Evolutionary conservation across 2,888 invertebrate species (phyloP).

Genomic region (Drosophila fungiperda): DNA sequence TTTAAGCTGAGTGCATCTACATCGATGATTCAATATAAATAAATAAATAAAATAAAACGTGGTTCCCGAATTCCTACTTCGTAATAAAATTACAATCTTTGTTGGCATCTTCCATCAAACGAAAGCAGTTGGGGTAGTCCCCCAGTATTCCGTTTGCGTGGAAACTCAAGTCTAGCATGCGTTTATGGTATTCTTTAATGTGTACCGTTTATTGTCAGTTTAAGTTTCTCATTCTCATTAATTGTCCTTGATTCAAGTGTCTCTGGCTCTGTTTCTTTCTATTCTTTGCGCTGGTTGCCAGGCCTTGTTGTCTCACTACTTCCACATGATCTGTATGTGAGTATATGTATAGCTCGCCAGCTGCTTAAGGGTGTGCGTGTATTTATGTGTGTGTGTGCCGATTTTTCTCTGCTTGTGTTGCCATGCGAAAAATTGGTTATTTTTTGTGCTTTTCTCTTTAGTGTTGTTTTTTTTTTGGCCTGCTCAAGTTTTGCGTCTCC

Average conservation of each 20-base stretch:
- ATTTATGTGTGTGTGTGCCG: neutral
- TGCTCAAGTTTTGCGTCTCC: slow-evolving; percentile 33
- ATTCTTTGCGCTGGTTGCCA: neutral
- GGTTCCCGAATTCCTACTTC: neutral
- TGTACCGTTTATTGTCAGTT: neutral
- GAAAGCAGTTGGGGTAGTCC: neutral
- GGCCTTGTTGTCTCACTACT: neutral
- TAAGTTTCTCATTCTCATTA: neutral
- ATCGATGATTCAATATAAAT: neutral
- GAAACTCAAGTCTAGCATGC: neutral
- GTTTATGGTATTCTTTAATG: neutral
- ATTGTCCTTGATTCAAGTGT: neutral
- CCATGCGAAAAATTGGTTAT: slow-evolving; percentile 57
- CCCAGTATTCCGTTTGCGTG: too few species aligned
- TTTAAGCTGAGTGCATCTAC: neutral
- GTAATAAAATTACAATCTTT: neutral
- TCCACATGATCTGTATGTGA: neutral
- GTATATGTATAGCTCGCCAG: neutral
- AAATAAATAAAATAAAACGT: too few species aligned
- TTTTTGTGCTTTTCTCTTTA: slow-evolving; percentile 28
- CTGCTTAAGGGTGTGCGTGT: neutral
- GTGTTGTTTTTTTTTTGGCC: slow-evolving; percentile 4
- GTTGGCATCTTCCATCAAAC: neutral
- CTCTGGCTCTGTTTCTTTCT: neutral
- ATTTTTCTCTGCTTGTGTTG: slow-evolving; percentile 42